These are phyloP conservation scores for Drosophila cracens DNA, from an alignment of 2,888 invertebrate species.

Conservation along the genomic window DNA sequence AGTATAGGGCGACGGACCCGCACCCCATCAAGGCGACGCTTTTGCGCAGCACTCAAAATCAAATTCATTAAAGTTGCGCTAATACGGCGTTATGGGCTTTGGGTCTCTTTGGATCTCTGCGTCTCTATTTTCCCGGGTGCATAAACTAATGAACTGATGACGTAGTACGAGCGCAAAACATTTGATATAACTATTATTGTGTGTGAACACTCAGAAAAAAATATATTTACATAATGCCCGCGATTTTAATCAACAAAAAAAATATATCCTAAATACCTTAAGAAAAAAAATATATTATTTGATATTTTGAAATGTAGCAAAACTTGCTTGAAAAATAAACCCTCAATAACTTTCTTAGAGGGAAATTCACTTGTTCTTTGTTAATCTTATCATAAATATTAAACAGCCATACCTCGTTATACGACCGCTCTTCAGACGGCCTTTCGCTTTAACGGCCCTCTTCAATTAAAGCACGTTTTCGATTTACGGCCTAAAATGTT, in stretches of 20 bases:
- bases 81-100: conserved; percentile 25
- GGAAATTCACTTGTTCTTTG: not conserved
- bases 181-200: conserved; percentile 12
- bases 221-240: not conserved
- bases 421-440: too few relatives aligned
- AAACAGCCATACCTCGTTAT: too few relatives aligned
- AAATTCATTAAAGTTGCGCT: conserved; percentile 65
- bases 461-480: too few relatives aligned
- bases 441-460: too few relatives aligned
- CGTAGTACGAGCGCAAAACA: conserved; percentile 37
- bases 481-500: too few relatives aligned
- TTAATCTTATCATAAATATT: not conserved
- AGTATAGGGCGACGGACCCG: conserved; percentile 23
- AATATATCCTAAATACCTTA: not conserved
- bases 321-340: not conserved
- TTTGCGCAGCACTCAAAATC: conserved; percentile 72
- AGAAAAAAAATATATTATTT: too few relatives aligned
- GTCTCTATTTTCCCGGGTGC: conserved; percentile 1
- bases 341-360: not conserved
- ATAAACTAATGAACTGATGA: conserved; percentile 41
- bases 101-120: not conserved
- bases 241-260: not conserved
- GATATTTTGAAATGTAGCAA: not conserved
- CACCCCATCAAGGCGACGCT: conserved; percentile 52
- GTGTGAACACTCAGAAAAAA: not conserved